phyloP scores from a whole-genome alignment of 2,113 vertebrate genomes.

The Rhinolophus sinicus region DNA sequence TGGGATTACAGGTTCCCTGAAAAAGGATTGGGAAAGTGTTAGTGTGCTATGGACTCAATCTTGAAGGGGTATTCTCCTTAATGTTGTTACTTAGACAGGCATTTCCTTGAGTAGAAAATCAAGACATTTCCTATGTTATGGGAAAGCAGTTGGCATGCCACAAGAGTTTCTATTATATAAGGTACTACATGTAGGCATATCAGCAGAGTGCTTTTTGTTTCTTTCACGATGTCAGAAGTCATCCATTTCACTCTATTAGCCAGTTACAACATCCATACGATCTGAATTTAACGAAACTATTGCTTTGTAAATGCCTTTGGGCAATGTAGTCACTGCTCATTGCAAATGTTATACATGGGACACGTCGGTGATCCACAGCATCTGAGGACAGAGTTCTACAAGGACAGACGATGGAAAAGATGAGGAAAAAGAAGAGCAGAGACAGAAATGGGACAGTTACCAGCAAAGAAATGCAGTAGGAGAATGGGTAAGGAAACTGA shows the following conservation, averaged over 20 bases:
- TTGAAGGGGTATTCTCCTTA: neutral
- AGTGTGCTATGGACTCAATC: neutral
- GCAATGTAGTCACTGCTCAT: neutral
- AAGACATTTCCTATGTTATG: neutral
- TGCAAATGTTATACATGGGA: neutral
- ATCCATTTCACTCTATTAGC: neutral
- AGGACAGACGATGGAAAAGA: neutral
- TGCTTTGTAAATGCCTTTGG: neutral
- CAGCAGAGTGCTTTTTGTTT: neutral
- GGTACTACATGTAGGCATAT: neutral
- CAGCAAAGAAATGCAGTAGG: neutral
- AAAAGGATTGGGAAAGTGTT: slow-evolving; percentile 6
- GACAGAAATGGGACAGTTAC: neutral
- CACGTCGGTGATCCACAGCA: neutral
- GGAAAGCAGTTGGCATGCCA: neutral
- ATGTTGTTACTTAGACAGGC: neutral
- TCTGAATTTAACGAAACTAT: neutral
- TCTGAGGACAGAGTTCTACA: neutral
- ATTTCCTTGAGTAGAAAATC: neutral
- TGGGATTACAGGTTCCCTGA: neutral
- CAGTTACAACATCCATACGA: neutral
- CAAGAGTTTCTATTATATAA: neutral
- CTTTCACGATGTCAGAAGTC: neutral
- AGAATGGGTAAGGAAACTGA: neutral
- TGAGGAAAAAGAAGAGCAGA: neutral